Conservation (phyloP, 2,113 vertebrate genomes). For the Strigops habroptila region DNA sequence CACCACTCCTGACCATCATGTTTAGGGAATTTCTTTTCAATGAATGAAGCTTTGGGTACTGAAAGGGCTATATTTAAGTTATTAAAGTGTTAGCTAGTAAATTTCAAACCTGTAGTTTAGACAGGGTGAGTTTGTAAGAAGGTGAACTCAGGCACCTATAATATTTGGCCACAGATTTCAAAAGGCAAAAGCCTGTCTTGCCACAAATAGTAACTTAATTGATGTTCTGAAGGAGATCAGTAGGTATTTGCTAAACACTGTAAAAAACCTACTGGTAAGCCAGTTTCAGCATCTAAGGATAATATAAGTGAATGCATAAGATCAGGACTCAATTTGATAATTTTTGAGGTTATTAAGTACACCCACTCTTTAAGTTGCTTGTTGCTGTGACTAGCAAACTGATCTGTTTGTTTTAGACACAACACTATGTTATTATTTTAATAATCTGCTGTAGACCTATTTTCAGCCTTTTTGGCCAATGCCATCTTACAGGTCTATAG, state of each 20-base stretch:
- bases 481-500: not conserved
- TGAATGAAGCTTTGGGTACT: not conserved
- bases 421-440: not conserved
- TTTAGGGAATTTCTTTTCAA: not conserved
- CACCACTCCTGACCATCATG: fast-evolving
- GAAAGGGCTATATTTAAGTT: not conserved
- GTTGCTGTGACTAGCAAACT: not conserved
- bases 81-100: not conserved
- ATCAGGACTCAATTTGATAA: not conserved
- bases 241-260: not conserved
- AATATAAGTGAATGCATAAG: not conserved
- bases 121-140: not conserved
- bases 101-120: not conserved
- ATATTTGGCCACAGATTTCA: not conserved
- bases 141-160: not conserved
- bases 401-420: not conserved
- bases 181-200: not conserved
- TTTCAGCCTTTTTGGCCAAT: not conserved
- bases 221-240: not conserved
- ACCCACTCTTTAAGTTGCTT: not conserved
- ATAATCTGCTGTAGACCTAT: not conserved
- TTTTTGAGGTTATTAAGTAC: not conserved
- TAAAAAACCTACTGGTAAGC: not conserved
- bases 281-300: not conserved
- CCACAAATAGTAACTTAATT: not conserved